Evolutionary conservation across 2,888 invertebrate genomes (phyloP), one percentile per base, ranked within the genome.

Genomic region (Eledona agricola): DNA sequence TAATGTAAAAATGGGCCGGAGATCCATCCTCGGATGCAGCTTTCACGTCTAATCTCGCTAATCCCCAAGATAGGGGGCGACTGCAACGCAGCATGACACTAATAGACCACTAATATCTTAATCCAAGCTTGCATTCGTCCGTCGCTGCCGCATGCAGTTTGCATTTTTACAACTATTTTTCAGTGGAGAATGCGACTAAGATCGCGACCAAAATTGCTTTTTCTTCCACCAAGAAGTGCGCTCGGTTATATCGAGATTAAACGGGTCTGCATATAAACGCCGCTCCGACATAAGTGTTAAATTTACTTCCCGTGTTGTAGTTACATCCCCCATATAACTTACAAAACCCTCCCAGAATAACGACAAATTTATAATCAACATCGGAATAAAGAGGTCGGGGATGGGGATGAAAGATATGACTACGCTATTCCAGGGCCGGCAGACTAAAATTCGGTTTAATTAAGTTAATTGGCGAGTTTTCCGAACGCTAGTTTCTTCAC

Each of bases 301-400:
- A 60, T 60, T 59, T 59, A 57, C 55, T 60, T 62, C 60, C 58
- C 55, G 28, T 50, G 50, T 38, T 50, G 50, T 31, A 38, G 50
- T 34, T 32, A 32, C 49, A 28, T 37, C 20, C 32, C 12, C 50
- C 22, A 42, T 50, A 58, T 63, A 63, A 64, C 63, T 64, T 51
- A 57, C 34, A 34, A 46, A 51, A 51, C 59, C 60, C 58, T 49
- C 35, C 50, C 51, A 55, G 38, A 50, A 60, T 62, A 64, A 60
- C 60, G 57, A 51, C 58, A 59, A 64, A 64, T 64, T 63, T 63
- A 63, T 63, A 64, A 65, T 63, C 60, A 58, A 59, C 51, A 57
- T 42, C 56, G 55, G 60, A 56, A 62, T 63, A 59, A 65, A 62
- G 60, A 58, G 59, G 56, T 50, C 51, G 58, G 47, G 56, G 47